phyloP scores from a whole-genome alignment of 35 echinoderm and acorn worm genomes.

The Ophioderma brevispina region DNA sequence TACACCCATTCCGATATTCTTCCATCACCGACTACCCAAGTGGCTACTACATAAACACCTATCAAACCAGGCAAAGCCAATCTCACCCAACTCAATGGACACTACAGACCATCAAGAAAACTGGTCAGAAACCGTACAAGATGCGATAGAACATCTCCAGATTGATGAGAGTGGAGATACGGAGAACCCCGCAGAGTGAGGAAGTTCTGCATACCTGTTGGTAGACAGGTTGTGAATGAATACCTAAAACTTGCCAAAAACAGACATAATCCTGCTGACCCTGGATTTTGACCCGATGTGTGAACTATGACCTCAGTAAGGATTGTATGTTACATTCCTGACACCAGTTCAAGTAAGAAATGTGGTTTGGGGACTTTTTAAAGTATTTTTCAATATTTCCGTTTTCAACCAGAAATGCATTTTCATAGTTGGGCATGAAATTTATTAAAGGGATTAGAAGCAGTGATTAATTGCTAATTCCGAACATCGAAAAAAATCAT shows the following conservation, averaged over 20 bases:
- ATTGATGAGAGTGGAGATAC: background rate
- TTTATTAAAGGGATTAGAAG: too few species aligned
- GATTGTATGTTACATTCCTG: constrained; percentile 55
- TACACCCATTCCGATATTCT: constrained; percentile 45
- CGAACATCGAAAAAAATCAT: too few species aligned
- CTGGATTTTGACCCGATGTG: constrained; percentile 35
- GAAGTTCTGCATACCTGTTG: constrained; percentile 38
- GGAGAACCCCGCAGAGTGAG: constrained; percentile 5
- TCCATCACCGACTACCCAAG: constrained; percentile 42
- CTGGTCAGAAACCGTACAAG: constrained; percentile 15
- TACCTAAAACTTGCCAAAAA: background rate
- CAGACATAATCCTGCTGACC: background rate
- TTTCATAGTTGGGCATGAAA: too few species aligned
- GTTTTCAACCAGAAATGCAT: too few species aligned
- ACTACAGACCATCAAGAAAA: constrained; percentile 21
- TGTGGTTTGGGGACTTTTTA: too few species aligned
- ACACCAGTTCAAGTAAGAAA: too few species aligned
- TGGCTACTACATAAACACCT: constrained; percentile 37
- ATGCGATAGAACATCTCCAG: background rate
- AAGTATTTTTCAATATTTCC: too few species aligned
- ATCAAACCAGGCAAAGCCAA: constrained; percentile 11
- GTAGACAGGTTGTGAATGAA: constrained; percentile 24
- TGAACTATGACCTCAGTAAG: constrained; percentile 55
- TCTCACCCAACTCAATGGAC: constrained; percentile 51
- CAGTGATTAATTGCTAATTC: too few species aligned